Evolutionary conservation across 2,888 invertebrate species (phyloP).

Genomic region (Catocala fraxini): DNA sequence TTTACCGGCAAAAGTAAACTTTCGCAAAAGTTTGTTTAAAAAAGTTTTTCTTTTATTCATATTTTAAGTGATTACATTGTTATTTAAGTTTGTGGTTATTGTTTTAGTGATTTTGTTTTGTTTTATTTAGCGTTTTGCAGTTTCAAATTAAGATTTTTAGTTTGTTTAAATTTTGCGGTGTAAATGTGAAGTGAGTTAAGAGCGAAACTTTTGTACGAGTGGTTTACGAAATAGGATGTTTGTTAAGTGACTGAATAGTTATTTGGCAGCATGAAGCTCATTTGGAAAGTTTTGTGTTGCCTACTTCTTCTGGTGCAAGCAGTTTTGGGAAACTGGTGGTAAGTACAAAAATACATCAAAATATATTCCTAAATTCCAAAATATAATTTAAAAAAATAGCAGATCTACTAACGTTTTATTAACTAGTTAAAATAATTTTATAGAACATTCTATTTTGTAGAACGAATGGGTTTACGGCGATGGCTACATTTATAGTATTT

Average conservation of each 20-base stretch:
- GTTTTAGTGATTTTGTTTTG: conserved; percentile 64
- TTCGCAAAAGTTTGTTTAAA: conserved; percentile 69
- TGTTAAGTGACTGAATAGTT: conserved; percentile 60
- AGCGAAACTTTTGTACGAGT: conserved; percentile 60
- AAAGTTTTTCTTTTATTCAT: conserved; percentile 63
- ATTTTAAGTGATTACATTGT: conserved; percentile 70
- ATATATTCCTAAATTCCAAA: no score
- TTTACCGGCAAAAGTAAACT: conserved; percentile 55
- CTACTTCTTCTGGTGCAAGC: conserved; percentile 73
- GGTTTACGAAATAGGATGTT: conserved; percentile 59
- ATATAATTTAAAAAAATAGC: no score
- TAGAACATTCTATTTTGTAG: no score
- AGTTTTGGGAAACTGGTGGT: conserved; percentile 82
- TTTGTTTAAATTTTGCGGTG: conserved; percentile 60
- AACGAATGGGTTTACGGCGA: no score
- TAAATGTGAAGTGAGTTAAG: conserved; percentile 61
- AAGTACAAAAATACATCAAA: conserved; percentile 55
- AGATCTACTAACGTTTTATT: no score
- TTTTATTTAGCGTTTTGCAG: conserved; percentile 58
- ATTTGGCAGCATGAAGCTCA: conserved; percentile 76
- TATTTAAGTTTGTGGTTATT: conserved; percentile 71
- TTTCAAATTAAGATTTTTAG: conserved; percentile 52
- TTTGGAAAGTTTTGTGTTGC: conserved; percentile 77
- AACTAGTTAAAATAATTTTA: no score
- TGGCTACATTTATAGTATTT: no score